Percentiles rank a stretch among this genome's conserved stretches.
Conservation (phyloP, 2,888 invertebrate genomes). For the Trilocha varians region DNA sequence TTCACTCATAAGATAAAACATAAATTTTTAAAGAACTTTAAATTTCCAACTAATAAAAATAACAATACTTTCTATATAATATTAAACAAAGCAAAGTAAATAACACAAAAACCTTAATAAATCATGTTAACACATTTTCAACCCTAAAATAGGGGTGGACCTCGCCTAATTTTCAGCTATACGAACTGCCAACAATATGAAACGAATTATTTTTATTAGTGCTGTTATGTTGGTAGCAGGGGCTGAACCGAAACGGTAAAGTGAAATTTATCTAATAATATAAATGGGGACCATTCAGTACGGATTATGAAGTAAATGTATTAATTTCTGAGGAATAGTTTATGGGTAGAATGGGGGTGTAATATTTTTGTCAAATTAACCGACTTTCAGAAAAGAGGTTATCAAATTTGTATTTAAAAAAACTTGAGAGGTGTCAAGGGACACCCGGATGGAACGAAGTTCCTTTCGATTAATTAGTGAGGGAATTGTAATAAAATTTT, state of each 20-base stretch:
- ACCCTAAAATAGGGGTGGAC: constrained; percentile 44
- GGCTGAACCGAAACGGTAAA: constrained; percentile 40
- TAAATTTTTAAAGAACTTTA: no score
- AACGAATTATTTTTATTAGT: constrained; percentile 21
- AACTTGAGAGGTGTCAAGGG: no score
- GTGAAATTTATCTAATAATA: constrained; percentile 70
- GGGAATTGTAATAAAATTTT: no score
- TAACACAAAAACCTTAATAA: constrained; percentile 49
- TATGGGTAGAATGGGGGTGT: not conserved
- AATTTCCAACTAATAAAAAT: no score
- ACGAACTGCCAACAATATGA: no score
- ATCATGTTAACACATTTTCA: constrained; percentile 66
- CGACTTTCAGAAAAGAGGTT: no score
- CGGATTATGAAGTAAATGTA: constrained; percentile 5
- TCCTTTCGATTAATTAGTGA: no score
- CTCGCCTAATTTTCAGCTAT: no score
- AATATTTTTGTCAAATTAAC: no score
- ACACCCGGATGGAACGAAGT: no score
- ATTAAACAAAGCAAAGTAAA: not conserved
- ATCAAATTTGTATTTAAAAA: no score
- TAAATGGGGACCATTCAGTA: constrained; percentile 24
- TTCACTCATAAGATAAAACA: no score
- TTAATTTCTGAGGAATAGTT: not conserved
- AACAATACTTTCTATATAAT: not conserved
- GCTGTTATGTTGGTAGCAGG: constrained; percentile 22